These are phyloP conservation scores for Cheilosia impressa DNA, from an alignment of 2,888 invertebrate genomes.

Conservation along the genomic window DNA sequence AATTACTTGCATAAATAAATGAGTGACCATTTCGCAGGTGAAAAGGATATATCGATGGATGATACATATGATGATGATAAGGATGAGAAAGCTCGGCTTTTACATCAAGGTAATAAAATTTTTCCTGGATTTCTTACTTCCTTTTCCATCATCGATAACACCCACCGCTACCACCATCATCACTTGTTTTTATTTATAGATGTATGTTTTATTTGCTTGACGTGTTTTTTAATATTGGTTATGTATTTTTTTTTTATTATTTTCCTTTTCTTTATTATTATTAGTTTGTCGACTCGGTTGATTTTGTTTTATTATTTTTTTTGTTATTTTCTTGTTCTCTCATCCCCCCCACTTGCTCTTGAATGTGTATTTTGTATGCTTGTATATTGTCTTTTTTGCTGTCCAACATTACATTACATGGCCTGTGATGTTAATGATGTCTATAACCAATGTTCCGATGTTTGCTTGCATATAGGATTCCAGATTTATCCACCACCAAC, in stretches of 20 bases:
- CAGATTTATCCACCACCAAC: constrained; percentile 93
- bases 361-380: constrained; percentile 74
- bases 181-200: constrained; percentile 46
- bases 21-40: constrained; percentile 82
- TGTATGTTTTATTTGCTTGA: constrained; percentile 63
- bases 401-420: constrained; percentile 75
- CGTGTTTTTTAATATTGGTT: constrained; percentile 35
- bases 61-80: constrained; percentile 83
- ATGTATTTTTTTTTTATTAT: constrained; percentile 33
- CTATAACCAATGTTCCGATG: constrained; percentile 75
- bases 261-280: constrained; percentile 17
- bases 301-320: too few relatives aligned
- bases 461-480: constrained; percentile 85
- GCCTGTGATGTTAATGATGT: constrained; percentile 73
- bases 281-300: constrained; percentile 34
- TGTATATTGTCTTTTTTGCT: constrained; percentile 74
- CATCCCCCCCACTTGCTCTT: constrained; percentile 70
- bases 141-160: constrained; percentile 68
- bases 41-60: constrained; percentile 84
- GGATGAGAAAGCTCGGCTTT: constrained; percentile 83
- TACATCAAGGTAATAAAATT: constrained; percentile 85
- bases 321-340: constrained; percentile 53
- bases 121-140: constrained; percentile 47
- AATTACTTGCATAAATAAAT: constrained; percentile 62
- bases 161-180: constrained; percentile 61